These are phyloP conservation scores for Calvadosia cruxmelitensis DNA, from an alignment of 30 jellyfish, hydroid and myxozoan genomes.

Conservation along the genomic window DNA sequence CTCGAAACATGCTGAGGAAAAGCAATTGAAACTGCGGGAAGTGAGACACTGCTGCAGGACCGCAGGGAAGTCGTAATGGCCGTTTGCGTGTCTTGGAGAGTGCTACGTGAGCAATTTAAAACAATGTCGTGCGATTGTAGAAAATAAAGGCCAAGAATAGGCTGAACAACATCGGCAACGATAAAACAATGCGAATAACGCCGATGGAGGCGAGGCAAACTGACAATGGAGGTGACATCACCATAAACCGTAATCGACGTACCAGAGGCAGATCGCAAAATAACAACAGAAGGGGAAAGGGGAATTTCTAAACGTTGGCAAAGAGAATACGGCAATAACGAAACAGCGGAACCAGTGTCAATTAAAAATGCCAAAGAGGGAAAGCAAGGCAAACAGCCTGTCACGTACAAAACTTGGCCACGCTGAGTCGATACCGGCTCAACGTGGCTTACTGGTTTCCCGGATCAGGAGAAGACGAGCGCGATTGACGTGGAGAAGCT, in stretches of 20 bases:
- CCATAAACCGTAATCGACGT: background rate
- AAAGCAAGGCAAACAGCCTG: background rate
- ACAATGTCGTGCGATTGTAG: background rate
- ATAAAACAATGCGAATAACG: background rate
- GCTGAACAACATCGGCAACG: background rate
- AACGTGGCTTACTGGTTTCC: background rate
- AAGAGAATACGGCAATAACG: background rate
- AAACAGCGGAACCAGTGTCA: background rate
- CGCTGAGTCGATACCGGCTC: background rate
- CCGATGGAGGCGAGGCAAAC: background rate
- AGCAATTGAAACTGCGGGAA: background rate
- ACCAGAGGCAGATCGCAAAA: background rate
- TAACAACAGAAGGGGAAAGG: background rate
- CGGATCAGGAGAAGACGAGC: background rate
- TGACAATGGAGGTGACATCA: background rate
- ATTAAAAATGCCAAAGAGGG: background rate
- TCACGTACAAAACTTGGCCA: background rate
- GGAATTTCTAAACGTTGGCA: background rate
- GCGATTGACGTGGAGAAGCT: background rate
- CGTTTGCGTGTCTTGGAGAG: background rate
- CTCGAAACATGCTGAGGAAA: background rate
- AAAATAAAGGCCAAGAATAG: background rate
- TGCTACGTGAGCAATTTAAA: background rate
- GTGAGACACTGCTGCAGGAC: background rate
- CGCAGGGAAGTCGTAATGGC: background rate